These are phyloP conservation scores for Oreonectes daqikongensis DNA, from an alignment of 2,797 vertebrate genomes.

Conservation along the genomic window DNA sequence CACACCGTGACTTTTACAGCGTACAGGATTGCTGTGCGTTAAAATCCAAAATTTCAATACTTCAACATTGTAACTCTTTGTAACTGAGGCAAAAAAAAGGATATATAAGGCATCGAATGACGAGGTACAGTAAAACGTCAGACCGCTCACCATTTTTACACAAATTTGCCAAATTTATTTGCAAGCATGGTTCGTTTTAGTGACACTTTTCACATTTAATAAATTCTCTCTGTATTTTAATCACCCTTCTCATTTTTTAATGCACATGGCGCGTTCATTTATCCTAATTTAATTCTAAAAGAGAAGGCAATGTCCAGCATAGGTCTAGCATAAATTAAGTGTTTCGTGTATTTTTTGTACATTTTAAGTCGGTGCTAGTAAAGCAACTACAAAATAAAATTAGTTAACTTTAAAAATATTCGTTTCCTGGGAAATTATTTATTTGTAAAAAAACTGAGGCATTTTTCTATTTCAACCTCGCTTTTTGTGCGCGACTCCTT, in stretches of 20 bases:
- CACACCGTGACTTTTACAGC: constrained; percentile 66
- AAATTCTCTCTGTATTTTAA: constrained; percentile 61
- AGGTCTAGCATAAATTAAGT: constrained; percentile 9
- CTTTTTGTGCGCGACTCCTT: neutral
- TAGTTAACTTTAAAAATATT: constrained; percentile 19
- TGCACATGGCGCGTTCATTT: constrained; percentile 62
- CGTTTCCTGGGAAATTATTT: constrained; percentile 57
- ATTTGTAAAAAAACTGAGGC: constrained; percentile 49
- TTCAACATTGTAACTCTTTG: constrained; percentile 69
- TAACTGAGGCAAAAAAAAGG: constrained; percentile 62
- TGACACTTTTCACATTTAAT: constrained; percentile 57
- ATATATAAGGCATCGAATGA: constrained; percentile 55
- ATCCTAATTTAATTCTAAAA: constrained; percentile 64
- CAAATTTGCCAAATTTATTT: constrained; percentile 59
- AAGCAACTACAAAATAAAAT: constrained; percentile 61
- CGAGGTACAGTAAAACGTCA: constrained; percentile 64
- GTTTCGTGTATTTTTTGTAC: constrained; percentile 44
- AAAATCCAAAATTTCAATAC: constrained; percentile 64
- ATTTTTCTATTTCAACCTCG: neutral
- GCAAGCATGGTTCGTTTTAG: constrained; percentile 71
- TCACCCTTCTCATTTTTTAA: constrained; percentile 56
- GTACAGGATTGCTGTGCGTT: constrained; percentile 75
- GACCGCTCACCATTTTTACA: constrained; percentile 63
- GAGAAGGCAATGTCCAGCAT: constrained; percentile 16
- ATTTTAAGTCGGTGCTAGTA: constrained; percentile 68